phyloP scores from a whole-genome alignment of 2,888 invertebrate species.

The Sinopyrophorus schimmeli region DNA sequence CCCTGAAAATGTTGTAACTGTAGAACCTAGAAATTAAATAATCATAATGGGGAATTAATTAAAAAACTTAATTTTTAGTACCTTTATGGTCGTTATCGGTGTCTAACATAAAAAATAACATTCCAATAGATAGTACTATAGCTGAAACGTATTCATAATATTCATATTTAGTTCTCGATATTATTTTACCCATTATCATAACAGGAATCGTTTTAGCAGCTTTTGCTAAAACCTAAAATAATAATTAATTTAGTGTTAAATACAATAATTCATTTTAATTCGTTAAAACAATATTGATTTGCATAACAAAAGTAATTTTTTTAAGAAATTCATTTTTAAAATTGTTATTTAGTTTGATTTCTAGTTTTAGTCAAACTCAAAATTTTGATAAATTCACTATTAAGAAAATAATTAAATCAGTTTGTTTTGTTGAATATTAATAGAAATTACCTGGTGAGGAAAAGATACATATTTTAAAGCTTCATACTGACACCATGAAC shows the following conservation, averaged over 20 bases:
- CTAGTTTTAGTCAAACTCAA: neutral
- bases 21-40: conserved; percentile 56
- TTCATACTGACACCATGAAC: conserved; percentile 99
- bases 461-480: conserved; percentile 98
- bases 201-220: conserved; percentile 98
- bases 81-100: conserved; percentile 67
- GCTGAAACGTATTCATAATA: conserved; percentile 92
- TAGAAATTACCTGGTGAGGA: conserved; percentile 88
- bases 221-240: conserved; percentile 79
- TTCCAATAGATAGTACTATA: conserved; percentile 85
- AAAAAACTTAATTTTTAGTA: conserved; percentile 36
- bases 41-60: neutral
- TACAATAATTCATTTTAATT: neutral
- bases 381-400: neutral
- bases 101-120: conserved; percentile 89
- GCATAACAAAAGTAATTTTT: too few relatives aligned
- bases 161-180: conserved; percentile 85
- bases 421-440: too few relatives aligned
- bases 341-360: too few relatives aligned
- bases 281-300: too few relatives aligned
- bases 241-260: neutral
- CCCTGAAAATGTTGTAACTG: conserved; percentile 81
- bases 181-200: conserved; percentile 96
- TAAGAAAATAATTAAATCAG: neutral
- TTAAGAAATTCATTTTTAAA: too few relatives aligned